These are phyloP conservation scores for Apodemus agrarius DNA, from an alignment of 2,797 vertebrate species.

Conservation along the genomic window DNA sequence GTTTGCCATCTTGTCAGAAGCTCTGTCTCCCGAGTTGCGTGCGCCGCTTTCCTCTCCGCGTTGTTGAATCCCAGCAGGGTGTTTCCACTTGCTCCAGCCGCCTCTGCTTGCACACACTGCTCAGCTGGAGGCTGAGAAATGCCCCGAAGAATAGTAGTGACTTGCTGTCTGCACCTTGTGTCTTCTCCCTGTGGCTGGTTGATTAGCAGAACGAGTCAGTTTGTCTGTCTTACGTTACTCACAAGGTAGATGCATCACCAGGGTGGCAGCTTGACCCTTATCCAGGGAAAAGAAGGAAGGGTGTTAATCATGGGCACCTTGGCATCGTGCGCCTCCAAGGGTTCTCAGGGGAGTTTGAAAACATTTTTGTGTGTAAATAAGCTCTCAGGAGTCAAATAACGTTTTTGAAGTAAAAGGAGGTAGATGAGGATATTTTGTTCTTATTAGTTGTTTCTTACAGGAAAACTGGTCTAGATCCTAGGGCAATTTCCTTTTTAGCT, in stretches of 20 bases:
- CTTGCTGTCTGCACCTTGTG: conserved; percentile 42
- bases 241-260: conserved; percentile 15
- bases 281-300: conserved; percentile 26
- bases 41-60: neutral
- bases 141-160: neutral
- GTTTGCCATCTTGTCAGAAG: neutral
- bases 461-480: neutral
- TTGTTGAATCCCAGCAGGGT: neutral
- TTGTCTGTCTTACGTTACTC: conserved; percentile 53
- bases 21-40: neutral
- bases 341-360: conserved; percentile 47
- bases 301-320: neutral
- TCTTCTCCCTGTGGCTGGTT: conserved; percentile 47
- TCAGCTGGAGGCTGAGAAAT: conserved; percentile 5
- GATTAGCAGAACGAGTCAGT: conserved; percentile 32
- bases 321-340: neutral
- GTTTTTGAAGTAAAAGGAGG: conserved; percentile 25
- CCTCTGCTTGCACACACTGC: neutral
- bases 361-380: conserved; percentile 53
- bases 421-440: conserved; percentile 26
- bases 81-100: neutral
- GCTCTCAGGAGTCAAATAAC: conserved; percentile 31
- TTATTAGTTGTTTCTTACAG: neutral
- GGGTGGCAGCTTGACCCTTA: neutral
- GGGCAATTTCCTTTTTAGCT: neutral